phyloP scores from a whole-genome alignment of 2,113 vertebrate genomes.

The Callionymus lyra region DNA sequence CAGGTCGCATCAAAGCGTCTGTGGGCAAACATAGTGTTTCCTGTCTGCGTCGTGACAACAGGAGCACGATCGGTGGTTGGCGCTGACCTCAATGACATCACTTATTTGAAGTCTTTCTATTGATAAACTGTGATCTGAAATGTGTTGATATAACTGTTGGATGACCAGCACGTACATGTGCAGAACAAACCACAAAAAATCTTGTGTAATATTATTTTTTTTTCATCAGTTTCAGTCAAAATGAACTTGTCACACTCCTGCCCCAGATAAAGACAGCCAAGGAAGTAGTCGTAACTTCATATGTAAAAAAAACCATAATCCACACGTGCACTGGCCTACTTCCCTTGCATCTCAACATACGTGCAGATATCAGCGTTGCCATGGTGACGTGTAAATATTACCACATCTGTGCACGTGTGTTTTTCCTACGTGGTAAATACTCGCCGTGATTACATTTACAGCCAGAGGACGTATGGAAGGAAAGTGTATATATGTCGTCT shows the following conservation, averaged over 20 bases:
- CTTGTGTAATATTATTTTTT: too few species aligned
- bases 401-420: constrained; percentile 24
- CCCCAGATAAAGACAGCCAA: too few species aligned
- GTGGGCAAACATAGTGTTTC: constrained; percentile 14
- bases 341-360: constrained; percentile 9
- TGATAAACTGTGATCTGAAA: too few species aligned
- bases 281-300: too few species aligned
- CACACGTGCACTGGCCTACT: constrained; percentile 17
- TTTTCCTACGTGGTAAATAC: constrained; percentile 28
- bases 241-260: too few species aligned
- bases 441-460: constrained; percentile 29
- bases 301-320: background rate
- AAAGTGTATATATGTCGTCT: constrained; percentile 35
- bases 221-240: too few species aligned
- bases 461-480: constrained; percentile 7
- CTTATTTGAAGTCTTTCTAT: too few species aligned
- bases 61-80: too few species aligned
- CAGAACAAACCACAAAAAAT: too few species aligned
- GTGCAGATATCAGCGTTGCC: constrained; percentile 22
- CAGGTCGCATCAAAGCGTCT: constrained; percentile 23
- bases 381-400: constrained; percentile 56
- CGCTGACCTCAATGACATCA: too few species aligned
- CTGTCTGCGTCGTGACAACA: background rate
- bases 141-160: too few species aligned
- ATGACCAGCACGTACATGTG: too few species aligned